Percentiles rank a stretch among this genome's conserved stretches.
Evolutionary conservation across 2,888 invertebrate genomes (phyloP).

Genomic region (Spatulosminthurus flaviceps): DNA sequence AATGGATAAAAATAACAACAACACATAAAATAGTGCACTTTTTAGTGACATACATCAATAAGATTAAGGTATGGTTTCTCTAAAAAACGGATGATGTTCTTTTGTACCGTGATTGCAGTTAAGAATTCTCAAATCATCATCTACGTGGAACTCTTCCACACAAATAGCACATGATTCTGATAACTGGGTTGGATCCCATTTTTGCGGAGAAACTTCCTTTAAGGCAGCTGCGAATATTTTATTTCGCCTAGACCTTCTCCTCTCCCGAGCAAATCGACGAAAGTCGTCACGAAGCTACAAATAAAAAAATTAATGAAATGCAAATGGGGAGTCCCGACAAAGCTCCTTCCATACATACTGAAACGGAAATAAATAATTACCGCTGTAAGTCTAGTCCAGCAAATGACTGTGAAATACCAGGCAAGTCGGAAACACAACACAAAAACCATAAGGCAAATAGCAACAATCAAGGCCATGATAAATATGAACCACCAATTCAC

Average conservation of each 20-base stretch:
- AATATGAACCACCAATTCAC: slow-evolving; percentile 47
- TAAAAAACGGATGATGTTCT: no score
- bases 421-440: slow-evolving; percentile 41
- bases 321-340: no score
- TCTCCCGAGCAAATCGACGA: slow-evolving; percentile 37
- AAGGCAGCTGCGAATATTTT: slow-evolving; percentile 44
- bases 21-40: no score
- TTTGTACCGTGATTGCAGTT: slow-evolving; percentile 46
- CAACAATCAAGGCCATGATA: slow-evolving; percentile 39
- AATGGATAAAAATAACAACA: no score
- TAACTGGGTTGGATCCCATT: slow-evolving; percentile 34
- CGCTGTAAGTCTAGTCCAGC: slow-evolving; percentile 20
- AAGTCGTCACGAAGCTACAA: slow-evolving; percentile 41
- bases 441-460: slow-evolving; percentile 36
- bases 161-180: slow-evolving; percentile 46
- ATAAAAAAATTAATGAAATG: neutral
- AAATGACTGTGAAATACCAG: slow-evolving; percentile 34
- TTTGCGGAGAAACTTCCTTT: slow-evolving; percentile 34
- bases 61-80: no score
- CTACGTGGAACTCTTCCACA: slow-evolving; percentile 36
- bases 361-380: slow-evolving; percentile 16
- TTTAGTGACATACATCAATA: no score
- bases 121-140: slow-evolving; percentile 43
- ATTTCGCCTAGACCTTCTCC: slow-evolving; percentile 40
- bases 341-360: no score